Evolutionary conservation across 2,797 vertebrate genomes (phyloP), one percentile per base, ranked within the genome.

Genomic region (Chromis chromis): DNA sequence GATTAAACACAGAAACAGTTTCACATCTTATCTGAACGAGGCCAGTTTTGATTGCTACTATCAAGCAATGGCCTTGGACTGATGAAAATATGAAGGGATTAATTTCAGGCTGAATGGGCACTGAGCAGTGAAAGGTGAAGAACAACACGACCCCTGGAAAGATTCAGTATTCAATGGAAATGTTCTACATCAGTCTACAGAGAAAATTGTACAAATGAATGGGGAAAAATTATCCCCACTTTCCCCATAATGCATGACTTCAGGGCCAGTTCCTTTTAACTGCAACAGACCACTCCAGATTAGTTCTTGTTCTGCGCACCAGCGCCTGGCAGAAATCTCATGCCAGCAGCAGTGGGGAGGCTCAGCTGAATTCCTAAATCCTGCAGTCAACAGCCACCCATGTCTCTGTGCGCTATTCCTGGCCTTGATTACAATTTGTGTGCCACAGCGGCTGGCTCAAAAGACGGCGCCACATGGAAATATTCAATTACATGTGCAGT

Each of bases 251-350:
- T 74, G 79, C 76, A 76, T 81, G 78, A 81, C 75, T 88, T 75
- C 56, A 57, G 74, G 71, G 65, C 79, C 58, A 60, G 65, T 86
- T 81, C 33, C 72, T 81, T 84, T 91, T 74, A 81, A 84, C 77
- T 58, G 83, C 74, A 79, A 78, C 86, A 88, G 86, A 86, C 84
- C 87, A 82, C 83, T 89, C 78, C 82, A 92, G 86, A 91, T 91
- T 87, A 92, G 85, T 78, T 86, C 88, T 91, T 89, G 86, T 90
- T 91, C 85, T 84, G 75, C 87, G 82, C 89, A 86, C 79, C 78
- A 84, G 74, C 6, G 77, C 61, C 84, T 88, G 84, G 80, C 81
- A 88, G 55, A 83, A 82, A 82, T 76, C 80, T 82, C 66, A 75
- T 68, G 80, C 87, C 86, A 85, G 65, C 74, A 83, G 89, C 78